Evolutionary conservation across 2,113 vertebrate genomes (phyloP).

Genomic region (Sterrhoptilus dennistouni): DNA sequence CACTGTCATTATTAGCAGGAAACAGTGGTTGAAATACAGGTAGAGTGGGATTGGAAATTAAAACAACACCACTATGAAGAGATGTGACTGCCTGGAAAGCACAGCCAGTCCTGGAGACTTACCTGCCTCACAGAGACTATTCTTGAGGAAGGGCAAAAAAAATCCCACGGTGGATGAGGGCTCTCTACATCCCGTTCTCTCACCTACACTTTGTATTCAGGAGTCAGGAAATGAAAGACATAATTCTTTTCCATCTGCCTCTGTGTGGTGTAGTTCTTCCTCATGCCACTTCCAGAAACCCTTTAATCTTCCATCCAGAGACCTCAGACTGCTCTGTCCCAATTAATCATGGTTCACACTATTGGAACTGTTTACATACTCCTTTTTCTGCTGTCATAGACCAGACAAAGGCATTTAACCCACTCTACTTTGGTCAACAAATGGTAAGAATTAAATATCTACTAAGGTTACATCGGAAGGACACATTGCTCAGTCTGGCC

Average conservation of each 20-base stretch:
- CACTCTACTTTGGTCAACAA: background rate
- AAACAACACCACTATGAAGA: background rate
- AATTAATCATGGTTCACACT: background rate
- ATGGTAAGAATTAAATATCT: background rate
- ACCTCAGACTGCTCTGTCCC: background rate
- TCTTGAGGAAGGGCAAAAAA: background rate
- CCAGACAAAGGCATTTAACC: background rate
- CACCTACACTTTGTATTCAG: background rate
- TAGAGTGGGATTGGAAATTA: background rate
- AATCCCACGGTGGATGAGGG: rapidly evolving
- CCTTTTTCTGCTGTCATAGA: background rate
- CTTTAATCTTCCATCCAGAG: background rate
- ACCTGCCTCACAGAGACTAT: background rate
- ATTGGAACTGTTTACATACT: background rate
- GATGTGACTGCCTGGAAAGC: background rate
- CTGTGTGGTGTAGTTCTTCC: background rate
- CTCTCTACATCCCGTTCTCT: background rate
- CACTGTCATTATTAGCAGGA: background rate
- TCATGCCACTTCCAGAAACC: background rate
- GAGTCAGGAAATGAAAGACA: background rate
- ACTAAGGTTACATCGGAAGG: background rate
- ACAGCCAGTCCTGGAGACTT: background rate
- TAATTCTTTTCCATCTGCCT: background rate
- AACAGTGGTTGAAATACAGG: background rate
- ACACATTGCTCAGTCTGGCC: background rate